phyloP scores from a whole-genome alignment of 2,113 vertebrate species.

The Apistogramma diplotaenia region DNA sequence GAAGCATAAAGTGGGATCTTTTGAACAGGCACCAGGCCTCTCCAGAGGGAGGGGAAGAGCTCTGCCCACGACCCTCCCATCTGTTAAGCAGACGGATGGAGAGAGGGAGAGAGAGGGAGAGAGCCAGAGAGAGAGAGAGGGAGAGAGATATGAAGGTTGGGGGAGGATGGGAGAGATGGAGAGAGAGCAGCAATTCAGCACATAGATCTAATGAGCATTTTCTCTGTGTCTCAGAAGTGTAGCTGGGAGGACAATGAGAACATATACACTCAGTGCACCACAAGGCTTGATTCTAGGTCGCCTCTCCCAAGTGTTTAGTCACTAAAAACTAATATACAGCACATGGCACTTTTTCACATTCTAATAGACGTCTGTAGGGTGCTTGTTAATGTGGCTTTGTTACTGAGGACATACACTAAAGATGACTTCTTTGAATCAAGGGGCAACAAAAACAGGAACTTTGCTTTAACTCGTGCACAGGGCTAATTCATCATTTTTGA shows the following conservation, averaged over 20 bases:
- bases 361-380: conserved; percentile 70
- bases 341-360: conserved; percentile 71
- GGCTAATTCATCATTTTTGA: conserved; percentile 48
- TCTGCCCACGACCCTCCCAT: conserved; percentile 77
- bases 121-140: conserved; percentile 21
- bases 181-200: conserved; percentile 69
- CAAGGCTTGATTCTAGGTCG: conserved; percentile 80
- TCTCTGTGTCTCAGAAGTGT: conserved; percentile 71
- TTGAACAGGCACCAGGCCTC: conserved; percentile 76
- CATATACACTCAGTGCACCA: conserved; percentile 72
- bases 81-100: conserved; percentile 76
- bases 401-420: conserved; percentile 59
- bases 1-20: conserved; percentile 70
- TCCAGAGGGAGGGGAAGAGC: conserved; percentile 71
- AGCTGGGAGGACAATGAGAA: conserved; percentile 77
- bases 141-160: conserved; percentile 37
- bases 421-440: conserved; percentile 27
- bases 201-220: conserved; percentile 76
- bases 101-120: conserved; percentile 41
- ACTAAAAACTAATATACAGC: conserved; percentile 76
- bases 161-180: conserved; percentile 60
- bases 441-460: conserved; percentile 41
- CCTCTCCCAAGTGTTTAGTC: conserved; percentile 78
- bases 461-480: conserved; percentile 35
- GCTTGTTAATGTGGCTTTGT: conserved; percentile 64